A percentile compares a stretch with the other conserved stretches of the same genome.
Conservation (phyloP, 2,797 vertebrate species). For the Artibeus jamaicensis region DNA sequence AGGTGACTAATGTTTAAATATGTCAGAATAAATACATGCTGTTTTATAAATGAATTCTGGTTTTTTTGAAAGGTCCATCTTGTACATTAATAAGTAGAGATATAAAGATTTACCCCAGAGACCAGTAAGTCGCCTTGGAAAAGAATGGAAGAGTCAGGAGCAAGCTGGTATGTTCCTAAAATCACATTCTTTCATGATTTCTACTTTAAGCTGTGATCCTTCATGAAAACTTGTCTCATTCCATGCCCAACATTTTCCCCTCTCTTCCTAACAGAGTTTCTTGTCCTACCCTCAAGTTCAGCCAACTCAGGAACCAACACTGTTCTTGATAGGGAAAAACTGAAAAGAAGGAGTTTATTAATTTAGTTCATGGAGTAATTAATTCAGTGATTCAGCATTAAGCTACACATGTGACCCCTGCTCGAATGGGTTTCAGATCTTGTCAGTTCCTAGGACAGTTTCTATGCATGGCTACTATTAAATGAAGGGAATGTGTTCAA, state of each 20-base stretch:
- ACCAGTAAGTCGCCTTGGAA: background rate
- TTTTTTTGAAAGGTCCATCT: background rate
- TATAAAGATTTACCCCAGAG: background rate
- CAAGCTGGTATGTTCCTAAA: background rate
- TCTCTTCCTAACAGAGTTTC: background rate
- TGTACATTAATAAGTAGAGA: background rate
- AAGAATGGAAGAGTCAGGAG: background rate
- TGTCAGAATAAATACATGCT: background rate
- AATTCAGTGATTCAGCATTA: background rate
- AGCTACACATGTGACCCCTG: background rate
- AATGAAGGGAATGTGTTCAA: background rate
- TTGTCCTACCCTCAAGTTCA: background rate
- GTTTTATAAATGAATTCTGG: background rate
- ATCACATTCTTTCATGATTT: background rate
- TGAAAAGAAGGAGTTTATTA: background rate
- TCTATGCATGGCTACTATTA: background rate
- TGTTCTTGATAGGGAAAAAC: background rate
- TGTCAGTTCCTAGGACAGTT: background rate
- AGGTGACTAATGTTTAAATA: background rate
- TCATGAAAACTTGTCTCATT: background rate
- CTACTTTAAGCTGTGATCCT: background rate
- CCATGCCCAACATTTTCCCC: background rate
- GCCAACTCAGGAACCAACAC: background rate
- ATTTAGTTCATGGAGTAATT: background rate
- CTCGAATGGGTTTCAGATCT: background rate